Percentiles rank a stretch among this genome's conserved stretches.
Conservation (phyloP, 2,888 invertebrate species). For the Molanna angustata region DNA sequence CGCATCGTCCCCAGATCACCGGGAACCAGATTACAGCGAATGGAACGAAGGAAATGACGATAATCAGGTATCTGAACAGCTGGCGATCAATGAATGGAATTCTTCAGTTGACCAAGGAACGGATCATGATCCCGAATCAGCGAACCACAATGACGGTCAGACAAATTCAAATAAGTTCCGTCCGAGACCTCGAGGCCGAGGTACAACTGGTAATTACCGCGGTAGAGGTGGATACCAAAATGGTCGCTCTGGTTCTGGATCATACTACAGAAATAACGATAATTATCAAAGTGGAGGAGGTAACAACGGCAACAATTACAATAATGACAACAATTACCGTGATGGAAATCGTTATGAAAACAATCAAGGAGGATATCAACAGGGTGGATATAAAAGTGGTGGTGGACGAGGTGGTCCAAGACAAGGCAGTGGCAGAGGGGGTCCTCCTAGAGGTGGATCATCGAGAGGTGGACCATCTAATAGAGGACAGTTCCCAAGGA, state of each 20-base stretch:
- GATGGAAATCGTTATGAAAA: conserved; percentile 31
- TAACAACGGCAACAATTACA: conserved; percentile 20
- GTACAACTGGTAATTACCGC: conserved; percentile 42
- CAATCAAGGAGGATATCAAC: conserved; percentile 37
- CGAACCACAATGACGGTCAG: conserved; percentile 15
- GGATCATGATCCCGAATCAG: conserved; percentile 15
- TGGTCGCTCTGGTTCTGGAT: conserved; percentile 42
- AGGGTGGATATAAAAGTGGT: conserved; percentile 46
- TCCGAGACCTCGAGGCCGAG: conserved; percentile 35
- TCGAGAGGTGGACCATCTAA: conserved; percentile 35
- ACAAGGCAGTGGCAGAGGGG: conserved; percentile 34
- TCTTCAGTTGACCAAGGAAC: conserved; percentile 9
- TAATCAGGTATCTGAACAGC: conserved; percentile 15
- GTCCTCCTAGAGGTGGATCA: conserved; percentile 37
- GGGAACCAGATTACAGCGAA: conserved; percentile 38
- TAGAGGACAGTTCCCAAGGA: conserved; percentile 42
- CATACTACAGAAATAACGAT: conserved; percentile 42
- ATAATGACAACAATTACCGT: conserved; percentile 37
- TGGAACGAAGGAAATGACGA: conserved; percentile 17
- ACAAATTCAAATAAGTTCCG: conserved; percentile 22
- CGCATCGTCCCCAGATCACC: conserved; percentile 32
- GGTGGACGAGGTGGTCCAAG: neutral
- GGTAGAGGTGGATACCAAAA: conserved; percentile 42
- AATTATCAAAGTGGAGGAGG: conserved; percentile 44
- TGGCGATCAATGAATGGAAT: conserved; percentile 30